Evolutionary conservation across 2,113 vertebrate genomes (phyloP).

Genomic region (Dipodomys merriami): DNA sequence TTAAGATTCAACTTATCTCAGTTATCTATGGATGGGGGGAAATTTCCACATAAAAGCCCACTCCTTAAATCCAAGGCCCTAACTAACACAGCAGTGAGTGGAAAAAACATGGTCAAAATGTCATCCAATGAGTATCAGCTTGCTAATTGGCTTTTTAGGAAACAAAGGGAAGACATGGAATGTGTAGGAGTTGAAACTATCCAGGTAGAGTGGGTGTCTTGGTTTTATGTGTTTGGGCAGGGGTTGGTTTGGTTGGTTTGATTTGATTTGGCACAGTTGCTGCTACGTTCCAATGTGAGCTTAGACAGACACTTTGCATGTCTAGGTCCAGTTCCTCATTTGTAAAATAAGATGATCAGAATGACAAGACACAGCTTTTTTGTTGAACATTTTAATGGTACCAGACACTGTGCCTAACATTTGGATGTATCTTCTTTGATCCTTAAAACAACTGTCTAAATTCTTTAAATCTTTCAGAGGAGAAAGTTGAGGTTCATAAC

Average conservation of each 20-base stretch:
- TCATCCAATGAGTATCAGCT: not conserved
- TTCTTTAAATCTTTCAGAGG: conserved; percentile 32
- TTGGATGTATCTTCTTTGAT: conserved; percentile 44
- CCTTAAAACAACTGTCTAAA: conserved; percentile 42
- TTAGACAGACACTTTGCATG: not conserved
- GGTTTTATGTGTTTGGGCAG: not conserved
- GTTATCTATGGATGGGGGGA: not conserved
- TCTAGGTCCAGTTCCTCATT: not conserved
- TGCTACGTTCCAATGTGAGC: not conserved
- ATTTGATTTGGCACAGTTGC: not conserved
- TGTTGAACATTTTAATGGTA: conserved; percentile 23
- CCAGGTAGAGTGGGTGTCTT: not conserved
- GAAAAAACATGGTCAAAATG: not conserved
- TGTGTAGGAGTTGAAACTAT: not conserved
- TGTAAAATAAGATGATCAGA: conserved; percentile 14
- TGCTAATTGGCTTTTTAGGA: not conserved
- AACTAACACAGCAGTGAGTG: not conserved
- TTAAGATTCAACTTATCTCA: conserved; percentile 34
- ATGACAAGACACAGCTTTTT: not conserved
- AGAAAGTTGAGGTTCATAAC: not conserved
- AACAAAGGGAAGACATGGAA: not conserved
- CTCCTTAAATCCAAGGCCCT: not conserved
- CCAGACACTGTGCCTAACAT: not conserved
- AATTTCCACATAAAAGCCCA: not conserved
- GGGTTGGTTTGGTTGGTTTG: not conserved